phyloP scores from a whole-genome alignment of 2,113 vertebrate genomes.

The Corvus moneduloides region DNA sequence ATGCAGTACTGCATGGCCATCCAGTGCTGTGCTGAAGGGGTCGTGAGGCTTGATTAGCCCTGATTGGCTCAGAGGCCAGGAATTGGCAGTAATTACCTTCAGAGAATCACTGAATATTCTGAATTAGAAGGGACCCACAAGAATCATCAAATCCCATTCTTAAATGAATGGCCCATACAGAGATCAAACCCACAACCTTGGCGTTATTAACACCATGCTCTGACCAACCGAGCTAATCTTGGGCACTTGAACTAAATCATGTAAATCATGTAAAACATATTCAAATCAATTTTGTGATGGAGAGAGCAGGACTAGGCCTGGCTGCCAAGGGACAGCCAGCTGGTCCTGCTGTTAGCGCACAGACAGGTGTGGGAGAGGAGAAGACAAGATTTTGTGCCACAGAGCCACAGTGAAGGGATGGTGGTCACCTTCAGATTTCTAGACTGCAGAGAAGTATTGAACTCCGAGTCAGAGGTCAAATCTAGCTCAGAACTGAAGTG shows the following conservation, averaged over 20 bases:
- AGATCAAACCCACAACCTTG: not conserved
- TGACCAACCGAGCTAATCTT: not conserved
- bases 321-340: not conserved
- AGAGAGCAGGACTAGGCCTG: not conserved
- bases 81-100: not conserved
- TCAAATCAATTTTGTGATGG: not conserved
- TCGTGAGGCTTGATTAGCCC: not conserved
- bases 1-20: not conserved
- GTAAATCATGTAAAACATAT: not conserved
- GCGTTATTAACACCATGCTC: not conserved
- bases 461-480: not conserved
- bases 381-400: not conserved
- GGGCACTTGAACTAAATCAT: not conserved
- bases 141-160: not conserved
- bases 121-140: not conserved
- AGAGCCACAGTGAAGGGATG: not conserved
- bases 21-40: not conserved
- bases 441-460: fast-evolving
- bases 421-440: not conserved
- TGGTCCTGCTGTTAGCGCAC: not conserved
- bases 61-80: not conserved
- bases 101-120: not conserved
- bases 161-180: not conserved
- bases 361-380: not conserved
- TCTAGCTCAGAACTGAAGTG: not conserved